Percentiles rank a stretch among this genome's conserved stretches.
Evolutionary conservation across 2,888 invertebrate species (phyloP).

Genomic region (Leucophenga maculata): DNA sequence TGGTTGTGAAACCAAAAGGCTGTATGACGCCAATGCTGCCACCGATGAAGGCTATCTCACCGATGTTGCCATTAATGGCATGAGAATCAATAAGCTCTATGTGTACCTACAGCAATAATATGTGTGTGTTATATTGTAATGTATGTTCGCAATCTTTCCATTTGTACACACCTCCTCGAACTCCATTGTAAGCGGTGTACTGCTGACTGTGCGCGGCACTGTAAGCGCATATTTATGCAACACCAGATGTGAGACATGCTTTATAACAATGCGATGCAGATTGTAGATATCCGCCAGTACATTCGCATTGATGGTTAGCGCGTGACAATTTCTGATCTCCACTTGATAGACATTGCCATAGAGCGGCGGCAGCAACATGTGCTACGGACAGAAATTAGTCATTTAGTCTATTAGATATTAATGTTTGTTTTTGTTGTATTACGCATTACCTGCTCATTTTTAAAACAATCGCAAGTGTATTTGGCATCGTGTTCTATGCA

Average conservation of each 20-base stretch:
- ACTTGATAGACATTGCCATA: slow-evolving; percentile 74
- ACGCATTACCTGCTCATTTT: slow-evolving; percentile 62
- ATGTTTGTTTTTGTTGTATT: neutral
- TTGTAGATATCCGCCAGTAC: slow-evolving; percentile 77
- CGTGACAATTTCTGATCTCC: slow-evolving; percentile 78
- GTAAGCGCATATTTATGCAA: slow-evolving; percentile 77
- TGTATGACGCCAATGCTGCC: slow-evolving; percentile 77
- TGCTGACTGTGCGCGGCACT: slow-evolving; percentile 74
- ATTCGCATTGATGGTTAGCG: slow-evolving; percentile 76
- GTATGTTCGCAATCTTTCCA: too few species aligned
- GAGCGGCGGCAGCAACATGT: slow-evolving; percentile 75
- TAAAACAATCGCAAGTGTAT: slow-evolving; percentile 70
- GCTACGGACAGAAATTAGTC: slow-evolving; percentile 73
- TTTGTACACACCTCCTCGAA: slow-evolving; percentile 60
- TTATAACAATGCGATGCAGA: slow-evolving; percentile 78
- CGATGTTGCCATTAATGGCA: slow-evolving; percentile 82
- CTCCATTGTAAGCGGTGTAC: slow-evolving; percentile 67
- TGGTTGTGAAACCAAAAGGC: slow-evolving; percentile 84
- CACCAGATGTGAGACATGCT: slow-evolving; percentile 77
- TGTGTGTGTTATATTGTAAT: neutral
- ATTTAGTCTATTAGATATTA: too few species aligned
- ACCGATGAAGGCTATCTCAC: slow-evolving; percentile 78
- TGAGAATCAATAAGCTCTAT: slow-evolving; percentile 75
- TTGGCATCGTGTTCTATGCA: slow-evolving; percentile 68
- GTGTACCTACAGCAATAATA: slow-evolving; percentile 65